Evolutionary conservation across 2,888 invertebrate species (phyloP), one percentile per base, ranked within the genome.

Genomic region (Lissonota sp.): DNA sequence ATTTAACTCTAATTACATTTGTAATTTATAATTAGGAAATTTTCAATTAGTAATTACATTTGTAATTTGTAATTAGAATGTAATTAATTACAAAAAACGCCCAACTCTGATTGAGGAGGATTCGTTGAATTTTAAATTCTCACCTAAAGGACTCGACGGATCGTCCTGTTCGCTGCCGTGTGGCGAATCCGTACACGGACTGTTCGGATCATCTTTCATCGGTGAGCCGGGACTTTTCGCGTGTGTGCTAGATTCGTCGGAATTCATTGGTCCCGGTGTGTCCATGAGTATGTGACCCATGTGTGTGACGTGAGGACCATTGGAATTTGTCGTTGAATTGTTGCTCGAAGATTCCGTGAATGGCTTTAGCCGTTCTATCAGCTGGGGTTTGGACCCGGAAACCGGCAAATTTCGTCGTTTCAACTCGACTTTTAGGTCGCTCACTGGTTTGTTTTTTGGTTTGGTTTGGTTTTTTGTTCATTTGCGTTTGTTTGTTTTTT

Each of bases 371-470:
- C 99, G 95, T 91, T 99, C 98, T 77, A 99, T 97, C 55, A 99
- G 93, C 91, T 98, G 98, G 6, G 98, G 98, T 91, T 99, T 99
- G 0, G 99, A 96, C 0, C 99, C 99, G 8, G 99, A 99, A 0
- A 99, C 99, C 5, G 99, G 98, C 80, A 99, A 93, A 92, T 97
- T 98, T 64, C 99, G 95, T 77, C 97, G 96, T 93, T 99, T 99
- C 87, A 99, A 95, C 92, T 99, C 99, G 76, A 97, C 97, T 92
- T 98, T 98, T 85, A 99, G 94, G 91, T 99, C 99, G 82, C 97
- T 98, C 72, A 97, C 99, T 94, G 86, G 26, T 2, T 26, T 26
- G 26, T 26, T 26, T 26, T 26, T 26, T 26, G 26, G 26, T 26
- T 26, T 26, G 26, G 26, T 26, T 26, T 26, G 26, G 26, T 26